phyloP scores from a whole-genome alignment of 2,113 vertebrate species.

The Chloebia gouldiae region DNA sequence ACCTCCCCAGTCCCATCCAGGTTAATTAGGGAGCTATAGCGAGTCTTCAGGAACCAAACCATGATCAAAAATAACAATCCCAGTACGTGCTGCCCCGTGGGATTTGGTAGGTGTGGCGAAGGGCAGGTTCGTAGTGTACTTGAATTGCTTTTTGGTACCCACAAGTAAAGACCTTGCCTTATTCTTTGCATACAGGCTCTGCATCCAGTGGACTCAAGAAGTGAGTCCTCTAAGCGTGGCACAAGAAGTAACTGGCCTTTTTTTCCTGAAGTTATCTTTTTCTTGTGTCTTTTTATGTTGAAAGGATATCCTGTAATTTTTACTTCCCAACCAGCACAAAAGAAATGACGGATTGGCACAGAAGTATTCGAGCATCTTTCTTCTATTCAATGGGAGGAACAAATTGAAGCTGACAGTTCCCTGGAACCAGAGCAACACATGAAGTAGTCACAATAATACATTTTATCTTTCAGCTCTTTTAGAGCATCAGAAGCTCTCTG shows the following conservation, averaged over 20 bases:
- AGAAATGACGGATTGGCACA: neutral
- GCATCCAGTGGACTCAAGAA: neutral
- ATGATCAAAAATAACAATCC: neutral
- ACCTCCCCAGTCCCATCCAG: fast-evolving
- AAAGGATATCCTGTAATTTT: neutral
- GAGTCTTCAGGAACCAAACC: neutral
- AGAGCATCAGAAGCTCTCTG: neutral
- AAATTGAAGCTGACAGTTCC: constrained; percentile 63
- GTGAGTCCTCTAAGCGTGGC: fast-evolving
- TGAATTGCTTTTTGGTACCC: neutral
- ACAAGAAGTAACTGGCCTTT: neutral
- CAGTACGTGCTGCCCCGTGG: fast-evolving
- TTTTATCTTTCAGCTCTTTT: constrained; percentile 32
- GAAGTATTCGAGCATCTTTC: neutral
- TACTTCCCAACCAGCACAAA: neutral
- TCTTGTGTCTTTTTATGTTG: neutral
- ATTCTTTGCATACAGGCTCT: neutral
- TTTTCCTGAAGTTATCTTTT: neutral
- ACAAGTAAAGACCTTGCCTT: neutral
- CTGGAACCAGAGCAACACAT: neutral
- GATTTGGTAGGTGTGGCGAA: neutral
- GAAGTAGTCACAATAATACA: constrained; percentile 28
- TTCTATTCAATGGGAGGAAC: constrained; percentile 22
- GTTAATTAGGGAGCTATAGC: neutral
- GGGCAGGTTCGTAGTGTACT: neutral